Percentiles rank a stretch among this genome's conserved stretches.
phyloP scores from a whole-genome alignment of 2,888 invertebrate species.

The Cybosia mesomella region DNA sequence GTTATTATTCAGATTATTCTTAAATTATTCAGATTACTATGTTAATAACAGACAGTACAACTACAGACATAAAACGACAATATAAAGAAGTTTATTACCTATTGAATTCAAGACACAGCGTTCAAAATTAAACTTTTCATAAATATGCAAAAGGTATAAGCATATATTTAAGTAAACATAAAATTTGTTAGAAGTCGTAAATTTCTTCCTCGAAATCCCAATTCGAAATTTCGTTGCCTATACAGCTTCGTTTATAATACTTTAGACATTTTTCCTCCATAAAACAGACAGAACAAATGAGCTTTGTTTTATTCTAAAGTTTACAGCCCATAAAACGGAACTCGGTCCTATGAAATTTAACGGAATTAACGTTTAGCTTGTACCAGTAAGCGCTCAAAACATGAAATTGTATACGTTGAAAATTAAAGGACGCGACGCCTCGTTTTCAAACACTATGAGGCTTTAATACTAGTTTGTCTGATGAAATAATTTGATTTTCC shows the following conservation, averaged over 20 bases:
- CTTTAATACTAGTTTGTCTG: neutral
- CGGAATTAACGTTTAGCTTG: constrained; percentile 42
- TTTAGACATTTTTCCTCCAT: constrained; percentile 36
- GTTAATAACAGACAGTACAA: neutral
- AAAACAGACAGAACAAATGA: constrained; percentile 48
- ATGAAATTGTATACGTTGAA: constrained; percentile 17
- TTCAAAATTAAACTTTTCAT: constrained; percentile 18
- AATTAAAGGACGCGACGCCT: constrained; percentile 9
- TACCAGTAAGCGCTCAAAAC: constrained; percentile 33
- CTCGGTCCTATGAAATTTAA: constrained; percentile 47
- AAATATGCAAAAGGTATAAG: constrained; percentile 23
- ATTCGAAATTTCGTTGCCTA: constrained; percentile 27
- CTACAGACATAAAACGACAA: neutral
- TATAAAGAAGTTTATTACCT: neutral
- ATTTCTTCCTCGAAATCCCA: constrained; percentile 28
- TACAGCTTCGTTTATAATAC: constrained; percentile 26
- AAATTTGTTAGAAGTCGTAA: constrained; percentile 43
- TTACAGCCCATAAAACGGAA: constrained; percentile 55
- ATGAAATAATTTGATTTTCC: neutral
- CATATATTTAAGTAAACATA: constrained; percentile 34
- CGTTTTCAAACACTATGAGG: neutral
- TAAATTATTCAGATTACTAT: neutral
- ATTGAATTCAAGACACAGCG: constrained; percentile 8
- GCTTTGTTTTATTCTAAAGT: constrained; percentile 57
- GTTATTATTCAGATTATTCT: neutral